Evolutionary conservation across 2,797 vertebrate genomes (phyloP).

Genomic region (Galaxias olidus): DNA sequence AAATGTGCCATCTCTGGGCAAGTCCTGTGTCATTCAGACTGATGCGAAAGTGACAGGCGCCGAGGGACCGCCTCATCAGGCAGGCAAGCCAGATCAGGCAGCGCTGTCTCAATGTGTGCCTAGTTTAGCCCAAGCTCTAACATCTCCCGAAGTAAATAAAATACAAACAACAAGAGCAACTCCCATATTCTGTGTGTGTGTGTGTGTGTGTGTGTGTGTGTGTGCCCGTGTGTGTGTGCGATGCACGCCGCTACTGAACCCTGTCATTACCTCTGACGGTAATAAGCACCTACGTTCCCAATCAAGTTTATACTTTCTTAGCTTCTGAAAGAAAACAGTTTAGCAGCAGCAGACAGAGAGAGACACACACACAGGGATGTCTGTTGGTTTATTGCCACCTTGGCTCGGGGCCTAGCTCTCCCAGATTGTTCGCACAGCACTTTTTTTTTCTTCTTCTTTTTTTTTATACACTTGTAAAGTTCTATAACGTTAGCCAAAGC

Average conservation of each 20-base stretch:
- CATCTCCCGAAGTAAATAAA: slow-evolving; percentile 1
- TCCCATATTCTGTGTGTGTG: neutral
- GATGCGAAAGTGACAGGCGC: too few relatives aligned
- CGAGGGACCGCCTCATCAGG: neutral
- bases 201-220: neutral
- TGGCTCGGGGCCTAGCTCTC: neutral
- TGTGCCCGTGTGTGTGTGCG: neutral
- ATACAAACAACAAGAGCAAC: neutral
- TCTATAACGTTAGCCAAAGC: slow-evolving; percentile 27
- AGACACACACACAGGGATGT: slow-evolving; percentile 8
- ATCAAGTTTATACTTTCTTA: slow-evolving; percentile 46
- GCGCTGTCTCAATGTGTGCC: neutral
- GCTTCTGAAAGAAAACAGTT: slow-evolving; percentile 57
- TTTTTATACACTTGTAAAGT: slow-evolving; percentile 48
- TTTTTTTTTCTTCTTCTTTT: slow-evolving; percentile 53
- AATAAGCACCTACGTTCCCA: slow-evolving; percentile 68
- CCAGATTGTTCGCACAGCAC: slow-evolving; percentile 4
- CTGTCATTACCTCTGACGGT: slow-evolving; percentile 70
- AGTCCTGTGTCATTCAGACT: too few relatives aligned
- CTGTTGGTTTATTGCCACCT: slow-evolving; percentile 3
- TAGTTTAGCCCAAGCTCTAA: neutral
- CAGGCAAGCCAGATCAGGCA: neutral
- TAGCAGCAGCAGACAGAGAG: slow-evolving; percentile 44
- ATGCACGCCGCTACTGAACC: slow-evolving; percentile 30
- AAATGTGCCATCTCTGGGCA: neutral